Conservation (phyloP, 2,113 vertebrate species). For the Eurypyga helias region DNA sequence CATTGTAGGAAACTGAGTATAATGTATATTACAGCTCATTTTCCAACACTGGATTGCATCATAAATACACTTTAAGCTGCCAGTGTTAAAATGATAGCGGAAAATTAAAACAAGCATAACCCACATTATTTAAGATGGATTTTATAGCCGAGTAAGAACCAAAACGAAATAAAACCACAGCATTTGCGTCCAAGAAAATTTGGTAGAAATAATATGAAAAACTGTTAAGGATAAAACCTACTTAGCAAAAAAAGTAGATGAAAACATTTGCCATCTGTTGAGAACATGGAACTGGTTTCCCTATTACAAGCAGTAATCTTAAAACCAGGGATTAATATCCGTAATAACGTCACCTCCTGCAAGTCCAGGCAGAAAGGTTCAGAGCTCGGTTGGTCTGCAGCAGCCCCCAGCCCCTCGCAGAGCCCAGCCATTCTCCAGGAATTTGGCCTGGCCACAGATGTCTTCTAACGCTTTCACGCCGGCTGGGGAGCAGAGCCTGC, state of each 20-base stretch:
- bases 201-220: neutral
- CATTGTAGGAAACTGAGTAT: neutral
- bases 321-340: slow-evolving; percentile 46
- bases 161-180: neutral
- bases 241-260: neutral
- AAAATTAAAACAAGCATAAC: slow-evolving; percentile 65
- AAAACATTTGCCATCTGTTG: slow-evolving; percentile 70
- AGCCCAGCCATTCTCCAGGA: neutral
- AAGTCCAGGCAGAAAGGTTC: neutral
- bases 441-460: neutral
- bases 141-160: slow-evolving; percentile 45
- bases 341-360: neutral
- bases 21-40: slow-evolving; percentile 36
- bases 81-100: slow-evolving; percentile 52
- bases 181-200: slow-evolving; percentile 8
- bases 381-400: neutral
- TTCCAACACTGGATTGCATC: neutral
- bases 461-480: neutral
- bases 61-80: slow-evolving; percentile 39
- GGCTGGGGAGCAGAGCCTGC: neutral
- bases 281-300: slow-evolving; percentile 28
- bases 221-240: slow-evolving; percentile 33
- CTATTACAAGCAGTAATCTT: slow-evolving; percentile 21
- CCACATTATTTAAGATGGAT: slow-evolving; percentile 49
- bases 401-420: neutral